phyloP scores from a whole-genome alignment of 2,888 invertebrate genomes.

The Hydroisotoma schaefferi region DNA sequence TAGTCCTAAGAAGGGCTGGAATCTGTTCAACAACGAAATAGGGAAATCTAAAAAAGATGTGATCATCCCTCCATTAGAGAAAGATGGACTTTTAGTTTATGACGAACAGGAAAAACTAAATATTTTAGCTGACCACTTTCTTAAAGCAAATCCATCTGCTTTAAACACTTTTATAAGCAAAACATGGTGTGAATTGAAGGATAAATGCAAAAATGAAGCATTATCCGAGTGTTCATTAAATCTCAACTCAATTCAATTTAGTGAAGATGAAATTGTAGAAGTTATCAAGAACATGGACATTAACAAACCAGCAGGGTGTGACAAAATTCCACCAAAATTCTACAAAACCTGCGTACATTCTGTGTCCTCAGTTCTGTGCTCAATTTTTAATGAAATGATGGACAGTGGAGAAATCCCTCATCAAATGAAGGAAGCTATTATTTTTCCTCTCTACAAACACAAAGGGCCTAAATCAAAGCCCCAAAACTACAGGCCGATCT shows the following conservation, averaged over 20 bases:
- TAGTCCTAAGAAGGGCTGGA: slow-evolving; percentile 7
- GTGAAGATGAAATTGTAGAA: slow-evolving; percentile 1
- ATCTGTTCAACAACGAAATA: slow-evolving; percentile 12
- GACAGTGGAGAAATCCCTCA: not conserved
- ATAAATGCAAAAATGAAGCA: too few species aligned
- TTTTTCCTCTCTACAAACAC: slow-evolving; percentile 11
- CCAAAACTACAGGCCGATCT: not conserved
- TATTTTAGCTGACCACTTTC: not conserved
- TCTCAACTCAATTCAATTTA: not conserved
- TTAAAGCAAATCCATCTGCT: too few species aligned
- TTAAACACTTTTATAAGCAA: too few species aligned
- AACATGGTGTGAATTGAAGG: too few species aligned
- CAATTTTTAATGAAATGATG: slow-evolving; percentile 11
- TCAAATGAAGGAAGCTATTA: slow-evolving; percentile 4
- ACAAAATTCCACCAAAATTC: slow-evolving; percentile 9
- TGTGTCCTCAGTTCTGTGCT: not conserved
- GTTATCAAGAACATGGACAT: not conserved
- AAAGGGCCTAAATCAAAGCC: not conserved
- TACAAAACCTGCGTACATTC: slow-evolving; percentile 7
- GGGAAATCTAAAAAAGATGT: not conserved
- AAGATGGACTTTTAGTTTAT: not conserved
- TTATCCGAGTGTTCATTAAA: too few species aligned
- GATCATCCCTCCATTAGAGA: not conserved
- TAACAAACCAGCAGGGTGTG: slow-evolving; percentile 13
- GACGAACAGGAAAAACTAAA: slow-evolving; percentile 12